phyloP scores from a whole-genome alignment of 2,113 vertebrate genomes.

The Anarrhichthys ocellatus region DNA sequence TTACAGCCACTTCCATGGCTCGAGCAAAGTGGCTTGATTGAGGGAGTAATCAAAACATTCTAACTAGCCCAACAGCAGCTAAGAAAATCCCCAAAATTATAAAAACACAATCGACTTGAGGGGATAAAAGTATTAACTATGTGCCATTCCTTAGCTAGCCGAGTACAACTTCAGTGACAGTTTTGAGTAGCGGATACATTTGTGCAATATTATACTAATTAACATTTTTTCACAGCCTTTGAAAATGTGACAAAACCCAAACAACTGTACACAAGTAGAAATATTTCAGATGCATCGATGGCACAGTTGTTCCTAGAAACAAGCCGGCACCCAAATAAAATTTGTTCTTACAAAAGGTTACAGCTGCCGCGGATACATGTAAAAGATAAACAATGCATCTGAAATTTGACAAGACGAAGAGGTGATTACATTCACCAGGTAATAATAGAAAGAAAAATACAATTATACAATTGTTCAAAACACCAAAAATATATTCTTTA shows the following conservation, averaged over 20 bases:
- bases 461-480: slow-evolving; percentile 79
- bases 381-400: slow-evolving; percentile 87
- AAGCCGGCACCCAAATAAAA: slow-evolving; percentile 13
- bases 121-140: slow-evolving; percentile 50
- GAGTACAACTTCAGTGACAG: slow-evolving; percentile 71
- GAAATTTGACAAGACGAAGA: slow-evolving; percentile 87
- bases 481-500: slow-evolving; percentile 71
- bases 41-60: slow-evolving; percentile 90
- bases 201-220: slow-evolving; percentile 37
- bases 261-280: slow-evolving; percentile 63
- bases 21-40: slow-evolving; percentile 93
- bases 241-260: slow-evolving; percentile 55
- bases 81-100: slow-evolving; percentile 61
- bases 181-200: slow-evolving; percentile 67
- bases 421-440: slow-evolving; percentile 87
- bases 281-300: slow-evolving; percentile 75
- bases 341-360: slow-evolving; percentile 27
- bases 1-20: slow-evolving; percentile 98
- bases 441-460: slow-evolving; percentile 77
- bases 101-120: slow-evolving; percentile 56
- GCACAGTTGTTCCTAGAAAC: slow-evolving; percentile 21
- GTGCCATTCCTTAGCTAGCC: slow-evolving; percentile 53
- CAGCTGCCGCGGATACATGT: slow-evolving; percentile 4
- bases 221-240: slow-evolving; percentile 59
- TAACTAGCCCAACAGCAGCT: slow-evolving; percentile 85